A percentile compares a stretch with the other conserved stretches of the same genome.
phyloP scores from a whole-genome alignment of 2,888 invertebrate species.

The Callosobruchus maculatus region DNA sequence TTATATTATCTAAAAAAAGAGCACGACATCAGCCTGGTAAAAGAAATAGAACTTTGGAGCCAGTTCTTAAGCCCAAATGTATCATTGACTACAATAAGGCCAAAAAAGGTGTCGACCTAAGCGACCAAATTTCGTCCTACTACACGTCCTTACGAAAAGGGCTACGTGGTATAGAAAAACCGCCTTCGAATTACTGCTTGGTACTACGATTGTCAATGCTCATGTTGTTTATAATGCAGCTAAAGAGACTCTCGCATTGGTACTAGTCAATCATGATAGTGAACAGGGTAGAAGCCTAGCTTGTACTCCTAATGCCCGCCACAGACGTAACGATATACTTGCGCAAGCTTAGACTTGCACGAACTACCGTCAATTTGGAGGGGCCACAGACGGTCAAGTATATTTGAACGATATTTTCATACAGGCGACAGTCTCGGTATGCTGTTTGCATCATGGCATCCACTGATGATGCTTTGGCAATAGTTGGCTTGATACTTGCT shows the following conservation, averaged over 20 bases:
- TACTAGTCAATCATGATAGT: background rate
- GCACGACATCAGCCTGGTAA: background rate
- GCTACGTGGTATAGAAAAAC: slow-evolving; percentile 19
- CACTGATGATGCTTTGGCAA: no score
- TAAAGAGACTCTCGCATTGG: background rate
- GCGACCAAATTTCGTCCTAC: slow-evolving; percentile 18
- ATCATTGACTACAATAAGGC: slow-evolving; percentile 13
- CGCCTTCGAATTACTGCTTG: slow-evolving; percentile 17
- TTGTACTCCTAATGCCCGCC: slow-evolving; percentile 1
- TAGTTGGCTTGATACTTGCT: no score
- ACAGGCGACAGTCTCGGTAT: no score
- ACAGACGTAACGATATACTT: no score
- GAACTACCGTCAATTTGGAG: no score
- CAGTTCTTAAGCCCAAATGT: slow-evolving; percentile 10
- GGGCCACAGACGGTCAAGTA: no score
- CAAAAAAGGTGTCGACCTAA: slow-evolving; percentile 13
- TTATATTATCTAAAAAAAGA: slow-evolving; percentile 1
- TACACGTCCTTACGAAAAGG: slow-evolving; percentile 14
- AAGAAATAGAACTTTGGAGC: slow-evolving; percentile 3
- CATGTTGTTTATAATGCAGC: slow-evolving; percentile 6
- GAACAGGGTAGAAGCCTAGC: slow-evolving; percentile 3
- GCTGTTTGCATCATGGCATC: no score
- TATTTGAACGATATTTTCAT: no score
- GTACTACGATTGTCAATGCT: slow-evolving; percentile 9
- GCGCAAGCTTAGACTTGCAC: no score